Evolutionary conservation across 35 echinoderm and acorn worm species (phyloP), one percentile per base, ranked within the genome.

Genomic region (Heliocidaris erythrogramma): DNA sequence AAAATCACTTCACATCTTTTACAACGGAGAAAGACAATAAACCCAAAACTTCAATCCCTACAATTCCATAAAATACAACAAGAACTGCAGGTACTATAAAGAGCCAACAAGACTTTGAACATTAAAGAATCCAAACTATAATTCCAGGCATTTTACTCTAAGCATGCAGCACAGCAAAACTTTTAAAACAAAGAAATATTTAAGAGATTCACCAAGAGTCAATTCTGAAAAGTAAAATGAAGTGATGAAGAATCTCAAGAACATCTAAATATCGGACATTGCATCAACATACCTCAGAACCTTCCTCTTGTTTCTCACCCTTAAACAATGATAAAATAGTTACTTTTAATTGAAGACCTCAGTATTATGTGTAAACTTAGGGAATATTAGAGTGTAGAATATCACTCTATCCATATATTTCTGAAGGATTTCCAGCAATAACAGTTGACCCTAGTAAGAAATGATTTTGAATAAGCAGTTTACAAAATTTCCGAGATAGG

Each of bases 261-360:
- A 78, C 8, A 56, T 56, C 14, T 10, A 78, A 78, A 78, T 78
- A 21, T 78, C 65, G n/a, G 27, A 78, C 87, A 32, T 31, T 47
- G 13, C n/a, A 30, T 52, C 48, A 92, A 92, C 91, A 49, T 92
- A 92, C 91, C 91, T 92, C 91, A 12, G 91, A 49, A 49, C 91
- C 91, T 92, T 92, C 91, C 47, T 92, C 91, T 92, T 32, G 91
- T 53, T 92, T 92, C n/a, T 92, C 91, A 52, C 49, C 91, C 91
- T 92, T 92, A 24, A 30, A 7, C 50, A 92, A 92, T 24, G 91
- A 59, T 30, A 92, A 92, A 92, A 92, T 49, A 92, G 21, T 32
- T 13, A 32, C 87, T 89, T 48, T 48, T 47, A 35, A 42, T 32
- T 32, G 17, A 12, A 89, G 31, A 93, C 59, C 30, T 53, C 87